Conservation (phyloP, 2,888 invertebrate species). For the Ganaspis brasiliensis region DNA sequence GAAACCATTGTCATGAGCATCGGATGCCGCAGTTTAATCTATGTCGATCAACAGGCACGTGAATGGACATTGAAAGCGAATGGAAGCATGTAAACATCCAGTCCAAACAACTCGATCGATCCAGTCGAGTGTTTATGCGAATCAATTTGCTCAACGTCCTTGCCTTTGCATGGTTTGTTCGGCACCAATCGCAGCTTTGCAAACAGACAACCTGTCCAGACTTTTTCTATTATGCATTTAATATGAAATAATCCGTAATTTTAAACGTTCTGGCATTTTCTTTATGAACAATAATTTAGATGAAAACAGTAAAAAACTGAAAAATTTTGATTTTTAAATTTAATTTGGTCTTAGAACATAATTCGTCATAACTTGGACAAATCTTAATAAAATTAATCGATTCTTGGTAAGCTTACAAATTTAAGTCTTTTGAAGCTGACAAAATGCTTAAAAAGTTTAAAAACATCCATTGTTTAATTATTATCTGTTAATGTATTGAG, state of each 20-base stretch:
- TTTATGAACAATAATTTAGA: no score
- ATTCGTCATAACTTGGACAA: no score
- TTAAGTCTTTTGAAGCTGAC: no score
- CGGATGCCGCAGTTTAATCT: conserved; percentile 28
- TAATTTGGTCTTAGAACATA: no score
- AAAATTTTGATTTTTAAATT: no score
- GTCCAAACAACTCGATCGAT: conserved; percentile 36
- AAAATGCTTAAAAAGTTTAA: no score
- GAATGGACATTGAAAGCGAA: conserved; percentile 39
- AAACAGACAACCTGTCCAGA: conserved; percentile 44
- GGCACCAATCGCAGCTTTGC: conserved; percentile 46
- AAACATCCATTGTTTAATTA: no score
- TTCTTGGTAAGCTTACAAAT: no score
- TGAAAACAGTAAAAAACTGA: no score
- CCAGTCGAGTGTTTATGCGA: conserved; percentile 29
- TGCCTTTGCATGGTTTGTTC: conserved; percentile 23
- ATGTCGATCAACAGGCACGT: conserved; percentile 32
- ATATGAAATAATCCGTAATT: conserved; percentile 5
- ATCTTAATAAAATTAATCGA: no score
- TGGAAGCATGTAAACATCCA: conserved; percentile 34
- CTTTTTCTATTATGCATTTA: conserved; percentile 3
- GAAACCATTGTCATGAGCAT: conserved; percentile 31
- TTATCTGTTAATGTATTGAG: no score
- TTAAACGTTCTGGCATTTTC: background rate
- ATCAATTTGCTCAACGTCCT: conserved; percentile 36